These are phyloP conservation scores for Actinia tenebrosa DNA, from an alignment of 64 coral and sea anemone genomes.

Conservation along the genomic window DNA sequence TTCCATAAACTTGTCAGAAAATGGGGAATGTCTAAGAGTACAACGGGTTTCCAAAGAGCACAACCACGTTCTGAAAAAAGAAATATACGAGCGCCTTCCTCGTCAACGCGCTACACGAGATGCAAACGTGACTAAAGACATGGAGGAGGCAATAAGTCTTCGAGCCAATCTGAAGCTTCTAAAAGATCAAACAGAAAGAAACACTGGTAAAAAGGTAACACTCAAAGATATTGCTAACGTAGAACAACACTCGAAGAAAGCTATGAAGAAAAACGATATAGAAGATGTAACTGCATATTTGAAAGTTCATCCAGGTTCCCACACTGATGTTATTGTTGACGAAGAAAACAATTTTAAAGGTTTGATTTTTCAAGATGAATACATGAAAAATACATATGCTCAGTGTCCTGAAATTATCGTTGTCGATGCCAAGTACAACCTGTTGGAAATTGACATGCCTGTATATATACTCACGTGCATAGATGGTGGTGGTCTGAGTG, in stretches of 20 bases:
- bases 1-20: slow-evolving; percentile 15
- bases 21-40: slow-evolving; percentile 42
- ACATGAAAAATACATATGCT: slow-evolving; percentile 42
- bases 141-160: slow-evolving; percentile 29
- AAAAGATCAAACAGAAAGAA: slow-evolving; percentile 38
- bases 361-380: slow-evolving; percentile 45
- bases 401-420: slow-evolving; percentile 57
- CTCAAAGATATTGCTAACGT: slow-evolving; percentile 58
- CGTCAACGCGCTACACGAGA: not conserved
- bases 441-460: slow-evolving; percentile 55
- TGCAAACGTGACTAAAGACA: slow-evolving; percentile 8
- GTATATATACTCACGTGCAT: slow-evolving; percentile 55
- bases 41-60: slow-evolving; percentile 15
- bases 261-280: slow-evolving; percentile 45
- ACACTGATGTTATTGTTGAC: slow-evolving; percentile 35
- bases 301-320: slow-evolving; percentile 9
- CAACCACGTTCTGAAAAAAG: slow-evolving; percentile 36
- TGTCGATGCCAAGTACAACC: slow-evolving; percentile 70
- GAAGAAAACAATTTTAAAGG: slow-evolving; percentile 67
- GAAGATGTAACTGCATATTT: slow-evolving; percentile 31
- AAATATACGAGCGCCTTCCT: slow-evolving; percentile 35
- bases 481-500: slow-evolving; percentile 69
- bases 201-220: slow-evolving; percentile 26
- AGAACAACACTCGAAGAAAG: slow-evolving; percentile 39
- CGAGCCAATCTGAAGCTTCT: slow-evolving; percentile 41